These are phyloP conservation scores for Amorpha juglandis DNA, from an alignment of 2,888 invertebrate genomes.

Conservation along the genomic window DNA sequence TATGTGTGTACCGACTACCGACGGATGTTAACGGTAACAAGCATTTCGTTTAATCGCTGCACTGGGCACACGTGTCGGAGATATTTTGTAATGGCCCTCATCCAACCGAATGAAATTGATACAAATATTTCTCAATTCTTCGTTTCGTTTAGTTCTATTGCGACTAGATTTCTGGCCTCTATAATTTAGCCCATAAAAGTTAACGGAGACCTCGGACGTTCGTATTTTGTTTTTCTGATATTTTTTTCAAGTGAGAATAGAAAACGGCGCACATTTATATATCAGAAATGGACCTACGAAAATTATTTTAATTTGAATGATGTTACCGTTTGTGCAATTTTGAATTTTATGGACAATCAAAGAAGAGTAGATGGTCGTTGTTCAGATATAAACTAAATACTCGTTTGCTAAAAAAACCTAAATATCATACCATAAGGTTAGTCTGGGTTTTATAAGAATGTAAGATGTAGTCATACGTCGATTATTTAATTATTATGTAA, in stretches of 20 bases:
- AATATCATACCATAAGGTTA: neutral
- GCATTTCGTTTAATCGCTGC: conserved; percentile 18
- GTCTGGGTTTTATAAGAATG: neutral
- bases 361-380: conserved; percentile 45
- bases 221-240: conserved; percentile 32
- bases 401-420: conserved; percentile 16
- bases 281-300: conserved; percentile 50
- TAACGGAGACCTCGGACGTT: conserved; percentile 25
- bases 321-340: conserved; percentile 66
- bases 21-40: conserved; percentile 21
- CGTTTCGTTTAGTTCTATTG: conserved; percentile 17
- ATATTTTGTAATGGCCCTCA: conserved; percentile 6
- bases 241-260: conserved; percentile 30
- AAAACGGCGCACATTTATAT: conserved; percentile 43
- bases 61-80: conserved; percentile 8
- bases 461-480: neutral
- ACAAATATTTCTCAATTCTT: conserved; percentile 17
- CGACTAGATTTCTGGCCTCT: conserved; percentile 21
- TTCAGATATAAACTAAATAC: conserved; percentile 33
- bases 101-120: conserved; percentile 4
- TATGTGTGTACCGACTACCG: neutral
- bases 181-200: conserved; percentile 27
- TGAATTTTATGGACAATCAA: conserved; percentile 66
- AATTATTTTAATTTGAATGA: conserved; percentile 64
- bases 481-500: neutral